Base-by-base conservation (phyloP, 2,797 vertebrate species). In the Moxostoma hubbsi region DNA sequence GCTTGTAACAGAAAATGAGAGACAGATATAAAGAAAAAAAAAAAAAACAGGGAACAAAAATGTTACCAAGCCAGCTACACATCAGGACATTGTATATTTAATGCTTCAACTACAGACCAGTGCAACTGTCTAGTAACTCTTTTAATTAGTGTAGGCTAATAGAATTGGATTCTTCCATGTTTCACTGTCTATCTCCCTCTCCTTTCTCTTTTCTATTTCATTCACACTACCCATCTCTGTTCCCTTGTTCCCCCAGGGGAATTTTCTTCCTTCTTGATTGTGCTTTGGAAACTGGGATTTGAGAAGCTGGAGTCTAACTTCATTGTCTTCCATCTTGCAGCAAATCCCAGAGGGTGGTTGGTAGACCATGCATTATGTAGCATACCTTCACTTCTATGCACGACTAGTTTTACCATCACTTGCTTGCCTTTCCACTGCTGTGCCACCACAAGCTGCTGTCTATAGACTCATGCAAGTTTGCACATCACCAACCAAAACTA, bases 101-200 rank as follows among this genome's bases (percentile, higher is more conserved):
- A 79, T 62, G 58, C 58, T 16, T 79, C 43, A 74, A 72, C 63
- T 65, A 81, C 72, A 64, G 63, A 64, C 50, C 63, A 55, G 73
- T 55, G 72, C 49, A 77, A 67, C 73, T 50, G 53, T 67, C 59
- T 68, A 64, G 68, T 79, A 49, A 68, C 45, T 68, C 57, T 62
- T 80, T 76, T 84, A 85, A 85, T 83, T 78, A 80, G 61, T 15
- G 18, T 54, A 7, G 71, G 63, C 53, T 75, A 69, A 75, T 80
- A 65, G 74, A 78, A 78, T 75, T 75, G 65, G 51, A 16, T 65
- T 50, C 46, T n/a, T 62, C 53, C 13, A 57, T 79, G 75, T 68
- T 77, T 77, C 73, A 75, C 65, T 66, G 61, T 68, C 68, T 65
- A 16, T 79, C 61, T 57, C 16, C 61, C 61, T 1, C 59, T 74